Percentiles rank a stretch among this genome's conserved stretches.
Evolutionary conservation across 64 coral and sea anemone genomes (phyloP).

Genomic region (Hydrozoanthus tunicans): DNA sequence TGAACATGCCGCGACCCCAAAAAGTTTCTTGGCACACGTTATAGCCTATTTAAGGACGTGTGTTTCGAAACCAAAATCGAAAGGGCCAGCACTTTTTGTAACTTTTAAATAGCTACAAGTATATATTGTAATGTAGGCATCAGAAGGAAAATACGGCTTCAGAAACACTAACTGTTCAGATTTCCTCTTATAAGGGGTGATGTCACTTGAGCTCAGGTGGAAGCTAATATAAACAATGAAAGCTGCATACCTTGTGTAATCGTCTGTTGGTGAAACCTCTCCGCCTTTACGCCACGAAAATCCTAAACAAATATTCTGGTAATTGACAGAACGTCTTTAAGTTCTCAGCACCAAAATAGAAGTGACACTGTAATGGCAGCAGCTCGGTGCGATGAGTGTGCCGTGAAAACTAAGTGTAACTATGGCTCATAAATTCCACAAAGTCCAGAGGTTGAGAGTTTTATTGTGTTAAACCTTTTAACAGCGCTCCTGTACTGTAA

Average conservation of each 20-base stretch:
- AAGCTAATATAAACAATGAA: conserved; percentile 29
- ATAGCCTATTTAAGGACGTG: too few relatives aligned
- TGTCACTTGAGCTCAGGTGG: conserved; percentile 3
- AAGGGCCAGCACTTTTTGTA: too few relatives aligned
- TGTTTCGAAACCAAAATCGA: too few relatives aligned
- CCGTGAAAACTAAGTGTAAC: too few relatives aligned
- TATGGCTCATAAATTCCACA: too few relatives aligned
- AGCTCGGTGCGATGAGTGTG: too few relatives aligned
- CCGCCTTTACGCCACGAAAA: background rate
- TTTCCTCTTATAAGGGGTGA: conserved; percentile 18
- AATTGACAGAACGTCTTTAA: background rate
- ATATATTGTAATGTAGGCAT: too few relatives aligned
- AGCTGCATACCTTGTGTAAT: conserved; percentile 29
- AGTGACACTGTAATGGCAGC: background rate
- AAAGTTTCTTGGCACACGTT: too few relatives aligned
- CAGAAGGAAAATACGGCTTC: background rate
- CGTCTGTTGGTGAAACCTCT: conserved; percentile 1
- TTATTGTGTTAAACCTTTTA: too few relatives aligned
- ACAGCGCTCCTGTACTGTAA: too few relatives aligned
- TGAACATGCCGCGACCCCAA: background rate
- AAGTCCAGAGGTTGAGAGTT: too few relatives aligned
- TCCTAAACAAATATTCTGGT: conserved; percentile 8
- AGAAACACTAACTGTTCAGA: background rate
- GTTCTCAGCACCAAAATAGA: conserved; percentile 1
- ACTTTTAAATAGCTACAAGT: too few relatives aligned